phyloP scores from a whole-genome alignment of 2,797 vertebrate species.

The Urocyon cinereoargenteus region DNA sequence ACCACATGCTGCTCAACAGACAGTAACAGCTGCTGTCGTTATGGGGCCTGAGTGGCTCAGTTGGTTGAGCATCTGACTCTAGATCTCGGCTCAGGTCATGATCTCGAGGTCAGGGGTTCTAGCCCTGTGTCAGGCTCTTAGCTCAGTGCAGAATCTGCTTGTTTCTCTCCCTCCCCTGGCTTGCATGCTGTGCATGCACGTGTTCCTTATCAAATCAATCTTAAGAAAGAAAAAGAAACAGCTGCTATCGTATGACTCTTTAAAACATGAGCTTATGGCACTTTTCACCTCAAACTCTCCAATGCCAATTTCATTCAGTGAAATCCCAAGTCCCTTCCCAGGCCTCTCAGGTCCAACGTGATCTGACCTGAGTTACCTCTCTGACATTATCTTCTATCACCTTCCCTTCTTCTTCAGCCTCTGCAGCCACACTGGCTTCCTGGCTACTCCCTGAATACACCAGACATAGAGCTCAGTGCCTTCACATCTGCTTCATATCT shows the following conservation, averaged over 20 bases:
- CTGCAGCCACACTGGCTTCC: not conserved
- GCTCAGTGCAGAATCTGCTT: not conserved
- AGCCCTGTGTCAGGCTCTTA: not conserved
- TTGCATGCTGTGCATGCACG: not conserved
- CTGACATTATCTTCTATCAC: not conserved
- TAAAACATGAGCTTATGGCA: not conserved
- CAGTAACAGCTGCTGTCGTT: not conserved
- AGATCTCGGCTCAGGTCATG: not conserved
- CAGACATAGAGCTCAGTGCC: not conserved
- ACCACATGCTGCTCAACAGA: not conserved
- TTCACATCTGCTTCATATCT: not conserved
- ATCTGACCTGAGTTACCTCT: not conserved
- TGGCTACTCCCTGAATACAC: not conserved
- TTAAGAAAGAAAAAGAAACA: not conserved
- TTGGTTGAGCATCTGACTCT: not conserved
- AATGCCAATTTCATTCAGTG: not conserved
- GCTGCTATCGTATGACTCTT: fast-evolving
- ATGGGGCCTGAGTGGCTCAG: not conserved
- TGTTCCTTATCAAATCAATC: not conserved
- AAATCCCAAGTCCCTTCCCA: not conserved
- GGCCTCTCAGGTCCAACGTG: not conserved
- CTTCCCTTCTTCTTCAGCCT: not conserved
- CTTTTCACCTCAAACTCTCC: not conserved
- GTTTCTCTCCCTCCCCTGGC: not conserved
- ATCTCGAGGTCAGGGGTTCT: not conserved